Percentiles rank a stretch among this genome's conserved stretches.
Conservation (phyloP, 2,113 vertebrate genomes). For the Tursiops truncatus region DNA sequence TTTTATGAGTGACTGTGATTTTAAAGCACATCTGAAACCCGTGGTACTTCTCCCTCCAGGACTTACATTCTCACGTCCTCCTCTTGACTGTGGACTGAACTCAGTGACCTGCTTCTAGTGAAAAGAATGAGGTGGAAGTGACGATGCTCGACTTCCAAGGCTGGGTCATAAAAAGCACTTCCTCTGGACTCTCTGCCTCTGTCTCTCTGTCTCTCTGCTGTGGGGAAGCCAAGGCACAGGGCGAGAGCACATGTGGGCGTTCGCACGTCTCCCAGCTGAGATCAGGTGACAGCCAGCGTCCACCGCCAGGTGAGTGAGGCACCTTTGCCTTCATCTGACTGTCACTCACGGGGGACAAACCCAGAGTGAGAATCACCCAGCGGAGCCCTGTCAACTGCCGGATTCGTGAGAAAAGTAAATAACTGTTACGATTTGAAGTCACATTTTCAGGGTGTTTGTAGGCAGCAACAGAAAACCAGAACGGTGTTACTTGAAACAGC, state of each 20-base stretch:
- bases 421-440: not conserved
- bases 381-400: not conserved
- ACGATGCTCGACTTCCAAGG: too few relatives aligned
- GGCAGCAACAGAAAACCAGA: not conserved
- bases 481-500: not conserved
- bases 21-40: not conserved
- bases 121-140: not conserved
- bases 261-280: not conserved
- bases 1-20: not conserved
- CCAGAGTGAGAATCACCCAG: not conserved
- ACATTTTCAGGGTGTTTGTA: not conserved
- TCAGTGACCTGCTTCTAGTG: not conserved
- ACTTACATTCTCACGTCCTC: not conserved
- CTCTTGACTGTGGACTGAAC: not conserved
- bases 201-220: not conserved
- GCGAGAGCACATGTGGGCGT: rapidly evolving
- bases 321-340: not conserved
- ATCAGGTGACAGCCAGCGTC: not conserved
- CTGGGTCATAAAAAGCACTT: not conserved
- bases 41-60: not conserved
- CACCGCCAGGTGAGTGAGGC: not conserved
- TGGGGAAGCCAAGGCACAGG: not conserved
- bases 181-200: not conserved
- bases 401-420: not conserved
- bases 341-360: not conserved